Percentiles rank a stretch among this genome's conserved stretches.
Evolutionary conservation across 2,888 invertebrate genomes (phyloP).

Genomic region (Pollenia angustigena): DNA sequence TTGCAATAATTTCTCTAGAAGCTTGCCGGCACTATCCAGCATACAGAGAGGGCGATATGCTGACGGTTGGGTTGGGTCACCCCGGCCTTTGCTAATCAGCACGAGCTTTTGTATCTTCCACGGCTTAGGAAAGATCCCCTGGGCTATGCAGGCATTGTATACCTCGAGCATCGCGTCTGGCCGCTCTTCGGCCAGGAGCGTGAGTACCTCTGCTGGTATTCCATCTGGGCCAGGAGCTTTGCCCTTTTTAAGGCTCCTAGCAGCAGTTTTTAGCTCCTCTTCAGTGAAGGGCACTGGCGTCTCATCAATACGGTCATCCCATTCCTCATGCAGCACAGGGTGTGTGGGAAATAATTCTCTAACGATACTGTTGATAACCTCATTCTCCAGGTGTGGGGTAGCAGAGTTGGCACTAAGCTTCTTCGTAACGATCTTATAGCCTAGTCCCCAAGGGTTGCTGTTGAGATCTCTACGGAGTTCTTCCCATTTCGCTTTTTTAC

Average conservation of each 20-base stretch:
- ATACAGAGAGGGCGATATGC: too few species aligned
- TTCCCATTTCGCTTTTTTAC: constrained; percentile 1
- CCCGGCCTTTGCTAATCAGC: background rate
- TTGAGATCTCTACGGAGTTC: constrained; percentile 12
- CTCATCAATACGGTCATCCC: background rate
- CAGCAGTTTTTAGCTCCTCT: background rate
- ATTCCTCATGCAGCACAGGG: background rate
- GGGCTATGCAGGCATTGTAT: background rate
- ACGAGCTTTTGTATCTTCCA: background rate
- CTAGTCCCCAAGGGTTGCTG: background rate
- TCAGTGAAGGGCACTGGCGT: background rate
- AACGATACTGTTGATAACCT: background rate
- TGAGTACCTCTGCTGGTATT: background rate
- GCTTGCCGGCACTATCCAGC: too few species aligned
- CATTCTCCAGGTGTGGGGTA: background rate
- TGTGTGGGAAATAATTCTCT: too few species aligned
- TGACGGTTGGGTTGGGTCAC: too few species aligned
- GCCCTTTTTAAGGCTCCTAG: background rate
- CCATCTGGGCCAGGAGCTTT: background rate
- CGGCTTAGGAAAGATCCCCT: background rate
- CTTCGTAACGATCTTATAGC: background rate
- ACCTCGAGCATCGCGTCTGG: too few species aligned
- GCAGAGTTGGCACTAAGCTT: background rate
- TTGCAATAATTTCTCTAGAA: too few species aligned
- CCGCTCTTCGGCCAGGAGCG: background rate